Evolutionary conservation across 92 coral and sea anemone genomes (phyloP).

Genomic region (Micromussa lordhowensis): DNA sequence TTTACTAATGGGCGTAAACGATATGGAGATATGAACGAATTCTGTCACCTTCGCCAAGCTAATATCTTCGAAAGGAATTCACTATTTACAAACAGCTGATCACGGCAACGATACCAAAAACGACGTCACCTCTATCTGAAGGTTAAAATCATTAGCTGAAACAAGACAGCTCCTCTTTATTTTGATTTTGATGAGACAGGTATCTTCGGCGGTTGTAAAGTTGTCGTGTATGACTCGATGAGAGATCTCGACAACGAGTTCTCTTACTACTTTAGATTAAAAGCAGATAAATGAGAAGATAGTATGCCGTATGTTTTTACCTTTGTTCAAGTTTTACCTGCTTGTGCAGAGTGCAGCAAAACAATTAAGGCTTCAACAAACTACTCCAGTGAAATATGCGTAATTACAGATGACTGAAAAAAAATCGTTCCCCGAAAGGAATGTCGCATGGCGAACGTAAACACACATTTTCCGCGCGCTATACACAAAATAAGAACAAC

Average conservation of each 20-base stretch:
- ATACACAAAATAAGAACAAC: neutral
- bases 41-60: neutral
- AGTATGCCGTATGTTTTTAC: neutral
- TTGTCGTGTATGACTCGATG: neutral
- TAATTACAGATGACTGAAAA: neutral
- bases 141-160: neutral
- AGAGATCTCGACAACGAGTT: neutral
- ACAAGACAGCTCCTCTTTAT: neutral
- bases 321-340: neutral
- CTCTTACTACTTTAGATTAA: neutral
- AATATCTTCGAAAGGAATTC: neutral
- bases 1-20: constrained; percentile 1
- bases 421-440: neutral
- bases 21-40: neutral
- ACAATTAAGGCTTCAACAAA: neutral
- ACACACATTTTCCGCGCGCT: neutral
- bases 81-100: constrained; percentile 12
- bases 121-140: neutral
- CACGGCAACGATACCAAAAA: constrained; percentile 7
- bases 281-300: neutral
- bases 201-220: neutral
- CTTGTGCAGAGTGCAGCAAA: neutral
- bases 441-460: neutral
- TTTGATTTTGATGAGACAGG: neutral
- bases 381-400: neutral